Conservation (phyloP, 2,113 vertebrate genomes). For the Nematolebias whitei region DNA sequence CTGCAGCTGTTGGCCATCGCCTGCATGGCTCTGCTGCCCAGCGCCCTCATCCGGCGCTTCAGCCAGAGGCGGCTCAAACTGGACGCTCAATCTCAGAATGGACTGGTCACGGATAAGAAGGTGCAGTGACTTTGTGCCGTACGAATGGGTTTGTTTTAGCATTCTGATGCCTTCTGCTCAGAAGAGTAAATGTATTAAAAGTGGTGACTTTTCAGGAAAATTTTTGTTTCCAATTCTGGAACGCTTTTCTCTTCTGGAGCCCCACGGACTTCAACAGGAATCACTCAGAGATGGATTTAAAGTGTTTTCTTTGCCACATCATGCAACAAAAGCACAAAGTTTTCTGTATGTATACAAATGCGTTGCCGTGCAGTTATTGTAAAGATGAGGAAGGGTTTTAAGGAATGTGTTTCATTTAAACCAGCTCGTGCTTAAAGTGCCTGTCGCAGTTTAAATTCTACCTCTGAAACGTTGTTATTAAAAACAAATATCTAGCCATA, state of each 20-base stretch:
- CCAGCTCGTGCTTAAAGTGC: slow-evolving; percentile 52
- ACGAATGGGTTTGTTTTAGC: not conserved
- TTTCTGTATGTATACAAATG: slow-evolving; percentile 17
- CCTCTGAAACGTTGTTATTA: slow-evolving; percentile 41
- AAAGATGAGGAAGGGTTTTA: not conserved
- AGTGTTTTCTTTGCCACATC: slow-evolving; percentile 18
- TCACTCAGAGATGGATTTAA: slow-evolving; percentile 4
- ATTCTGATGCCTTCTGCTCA: slow-evolving; percentile 1
- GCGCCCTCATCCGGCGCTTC: slow-evolving; percentile 87
- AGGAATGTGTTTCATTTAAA: slow-evolving; percentile 2
- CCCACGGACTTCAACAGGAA: not conserved
- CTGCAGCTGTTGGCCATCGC: slow-evolving; percentile 91
- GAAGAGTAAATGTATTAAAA: slow-evolving; percentile 5
- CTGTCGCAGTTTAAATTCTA: slow-evolving; percentile 54
- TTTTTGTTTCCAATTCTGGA: not conserved
- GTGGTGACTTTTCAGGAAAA: slow-evolving; percentile 7
- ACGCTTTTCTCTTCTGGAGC: not conserved
- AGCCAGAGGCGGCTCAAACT: slow-evolving; percentile 80
- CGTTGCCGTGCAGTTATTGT: slow-evolving; percentile 19
- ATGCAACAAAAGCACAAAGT: not conserved
- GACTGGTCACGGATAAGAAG: slow-evolving; percentile 76
- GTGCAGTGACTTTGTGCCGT: slow-evolving; percentile 70
- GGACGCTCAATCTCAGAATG: slow-evolving; percentile 55
- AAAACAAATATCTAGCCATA: not conserved
- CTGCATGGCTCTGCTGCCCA: slow-evolving; percentile 87